Evolutionary conservation across 2,888 invertebrate genomes (phyloP).

Genomic region (Ormyrus thymus): DNA sequence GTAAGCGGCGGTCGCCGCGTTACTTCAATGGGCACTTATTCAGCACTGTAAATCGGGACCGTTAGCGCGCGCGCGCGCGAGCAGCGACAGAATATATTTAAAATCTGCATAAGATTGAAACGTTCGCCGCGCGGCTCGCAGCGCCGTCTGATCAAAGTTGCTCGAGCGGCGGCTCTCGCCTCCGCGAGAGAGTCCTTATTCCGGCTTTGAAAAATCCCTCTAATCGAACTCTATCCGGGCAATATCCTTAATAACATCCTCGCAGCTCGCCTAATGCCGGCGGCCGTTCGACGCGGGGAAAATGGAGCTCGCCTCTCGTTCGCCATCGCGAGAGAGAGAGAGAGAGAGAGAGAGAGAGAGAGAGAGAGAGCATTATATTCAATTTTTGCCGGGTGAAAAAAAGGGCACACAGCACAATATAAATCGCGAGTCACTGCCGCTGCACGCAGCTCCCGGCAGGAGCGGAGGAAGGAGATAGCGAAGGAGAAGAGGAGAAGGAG

Average conservation of each 20-base stretch:
- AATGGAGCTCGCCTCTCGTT: constrained; percentile 2
- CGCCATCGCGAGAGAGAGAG: not conserved
- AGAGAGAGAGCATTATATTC: constrained; percentile 45
- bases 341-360: not conserved
- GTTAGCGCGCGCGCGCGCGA: no score
- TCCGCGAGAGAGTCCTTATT: not conserved
- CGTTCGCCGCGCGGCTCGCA: not conserved
- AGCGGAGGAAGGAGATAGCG: constrained; percentile 3
- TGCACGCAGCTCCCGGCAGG: constrained; percentile 38
- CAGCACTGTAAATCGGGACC: no score
- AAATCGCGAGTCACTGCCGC: constrained; percentile 51
- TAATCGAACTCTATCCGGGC: not conserved
- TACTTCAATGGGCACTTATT: no score
- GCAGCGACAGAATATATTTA: not conserved
- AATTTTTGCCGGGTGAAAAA: constrained; percentile 35
- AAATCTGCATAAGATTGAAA: constrained; percentile 6
- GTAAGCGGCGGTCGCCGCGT: no score
- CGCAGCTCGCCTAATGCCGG: no score
- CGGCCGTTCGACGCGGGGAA: not conserved
- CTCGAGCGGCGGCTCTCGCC: no score
- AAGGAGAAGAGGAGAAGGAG: constrained; percentile 24
- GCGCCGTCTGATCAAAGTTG: not conserved
- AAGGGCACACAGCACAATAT: constrained; percentile 33
- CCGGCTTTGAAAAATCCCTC: constrained; percentile 11
- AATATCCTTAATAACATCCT: not conserved